Conservation (phyloP, 1,140 invertebrate genomes). For the Drosophila oshimai region DNA sequence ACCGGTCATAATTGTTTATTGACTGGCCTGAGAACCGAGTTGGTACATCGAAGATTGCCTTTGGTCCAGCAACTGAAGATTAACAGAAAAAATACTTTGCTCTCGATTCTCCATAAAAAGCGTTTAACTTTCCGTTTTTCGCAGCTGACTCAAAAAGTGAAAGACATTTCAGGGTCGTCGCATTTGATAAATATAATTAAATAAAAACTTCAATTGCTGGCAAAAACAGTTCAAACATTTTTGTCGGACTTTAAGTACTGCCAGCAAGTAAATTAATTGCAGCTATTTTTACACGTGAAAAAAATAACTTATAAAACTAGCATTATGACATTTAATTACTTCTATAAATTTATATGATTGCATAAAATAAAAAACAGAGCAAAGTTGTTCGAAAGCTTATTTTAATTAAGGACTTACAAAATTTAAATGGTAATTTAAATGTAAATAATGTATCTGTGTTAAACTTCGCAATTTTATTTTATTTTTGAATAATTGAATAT, state of each 20-base stretch:
- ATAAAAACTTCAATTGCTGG: slow-evolving; percentile 19
- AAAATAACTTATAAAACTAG: background rate
- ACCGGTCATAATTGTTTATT: slow-evolving; percentile 69
- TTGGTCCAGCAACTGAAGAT: slow-evolving; percentile 12
- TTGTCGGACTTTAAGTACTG: slow-evolving; percentile 26
- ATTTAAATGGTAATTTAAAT: too few species aligned
- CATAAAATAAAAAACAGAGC: too few species aligned
- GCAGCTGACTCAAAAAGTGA: slow-evolving; percentile 40
- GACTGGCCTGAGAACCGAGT: slow-evolving; percentile 25
- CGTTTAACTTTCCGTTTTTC: slow-evolving; percentile 69
- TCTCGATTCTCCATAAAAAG: slow-evolving; percentile 51
- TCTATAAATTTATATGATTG: background rate
- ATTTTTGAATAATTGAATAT: too few species aligned
- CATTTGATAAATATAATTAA: slow-evolving; percentile 34
- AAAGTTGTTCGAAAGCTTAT: too few species aligned
- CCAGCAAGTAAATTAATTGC: slow-evolving; percentile 27
- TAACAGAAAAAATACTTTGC: slow-evolving; percentile 17
- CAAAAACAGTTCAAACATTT: slow-evolving; percentile 18
- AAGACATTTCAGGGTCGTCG: slow-evolving; percentile 35
- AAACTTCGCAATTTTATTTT: too few species aligned
- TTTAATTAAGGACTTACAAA: too few species aligned
- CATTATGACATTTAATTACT: background rate
- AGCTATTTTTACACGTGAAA: slow-evolving; percentile 1
- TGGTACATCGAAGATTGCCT: slow-evolving; percentile 27
- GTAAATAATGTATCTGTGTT: too few species aligned